Evolutionary conservation across 2,113 vertebrate species (phyloP).

Genomic region (Brachypodius melanocephalos): DNA sequence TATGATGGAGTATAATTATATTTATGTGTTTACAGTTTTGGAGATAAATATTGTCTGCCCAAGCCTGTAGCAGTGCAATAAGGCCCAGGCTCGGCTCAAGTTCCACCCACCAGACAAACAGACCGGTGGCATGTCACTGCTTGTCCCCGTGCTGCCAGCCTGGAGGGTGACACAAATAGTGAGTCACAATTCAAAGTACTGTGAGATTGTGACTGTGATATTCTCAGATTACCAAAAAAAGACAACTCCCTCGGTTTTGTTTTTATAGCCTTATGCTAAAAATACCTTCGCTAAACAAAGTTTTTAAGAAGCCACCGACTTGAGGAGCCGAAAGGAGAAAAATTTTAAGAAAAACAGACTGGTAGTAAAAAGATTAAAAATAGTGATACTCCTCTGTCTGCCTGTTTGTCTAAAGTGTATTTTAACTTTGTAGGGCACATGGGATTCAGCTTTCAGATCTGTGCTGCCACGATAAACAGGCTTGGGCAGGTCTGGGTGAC

Average conservation of each 20-base stretch:
- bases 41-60: neutral
- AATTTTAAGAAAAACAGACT: neutral
- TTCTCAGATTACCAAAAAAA: constrained; percentile 45
- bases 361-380: neutral
- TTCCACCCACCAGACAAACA: neutral
- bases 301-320: neutral
- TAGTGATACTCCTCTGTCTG: neutral
- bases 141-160: constrained; percentile 8
- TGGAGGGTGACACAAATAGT: neutral
- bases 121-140: neutral
- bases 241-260: neutral
- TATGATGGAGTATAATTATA: neutral
- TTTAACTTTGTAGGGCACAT: neutral
- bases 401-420: neutral
- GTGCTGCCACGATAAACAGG: neutral
- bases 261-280: constrained; percentile 23
- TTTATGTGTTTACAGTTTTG: neutral
- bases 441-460: neutral
- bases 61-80: neutral
- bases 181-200: constrained; percentile 4
- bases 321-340: neutral
- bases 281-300: neutral
- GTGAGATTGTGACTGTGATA: neutral
- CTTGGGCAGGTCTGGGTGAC: neutral
- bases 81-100: neutral